Evolutionary conservation across 2,797 vertebrate genomes (phyloP).

Genomic region (Leptoclinus maculatus): DNA sequence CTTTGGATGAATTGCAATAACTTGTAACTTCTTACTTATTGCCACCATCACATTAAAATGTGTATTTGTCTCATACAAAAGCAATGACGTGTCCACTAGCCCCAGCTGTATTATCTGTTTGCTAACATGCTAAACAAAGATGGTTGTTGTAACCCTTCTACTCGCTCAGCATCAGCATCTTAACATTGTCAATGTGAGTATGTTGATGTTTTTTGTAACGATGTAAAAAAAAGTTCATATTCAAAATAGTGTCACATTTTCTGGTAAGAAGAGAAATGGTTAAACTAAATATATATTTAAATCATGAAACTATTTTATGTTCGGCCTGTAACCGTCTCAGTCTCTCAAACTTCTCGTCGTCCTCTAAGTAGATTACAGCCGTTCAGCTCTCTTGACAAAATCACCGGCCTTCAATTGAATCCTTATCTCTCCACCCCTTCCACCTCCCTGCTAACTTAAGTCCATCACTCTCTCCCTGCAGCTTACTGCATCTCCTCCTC

Average conservation of each 20-base stretch:
- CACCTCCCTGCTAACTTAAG: slow-evolving; percentile 15
- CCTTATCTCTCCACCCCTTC: slow-evolving; percentile 61
- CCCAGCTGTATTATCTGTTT: too few relatives aligned
- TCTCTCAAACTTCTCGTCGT: slow-evolving; percentile 14
- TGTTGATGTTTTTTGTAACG: neutral
- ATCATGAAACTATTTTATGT: neutral
- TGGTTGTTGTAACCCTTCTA: neutral
- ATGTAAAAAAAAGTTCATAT: too few relatives aligned
- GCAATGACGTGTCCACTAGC: neutral
- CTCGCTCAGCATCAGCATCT: too few relatives aligned
- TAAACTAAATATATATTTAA: neutral
- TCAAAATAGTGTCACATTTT: too few relatives aligned
- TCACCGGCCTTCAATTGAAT: slow-evolving; percentile 65
- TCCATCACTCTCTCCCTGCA: slow-evolving; percentile 14
- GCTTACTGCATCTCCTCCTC: slow-evolving; percentile 19
- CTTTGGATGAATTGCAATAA: neutral
- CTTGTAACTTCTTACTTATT: neutral
- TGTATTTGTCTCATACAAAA: neutral
- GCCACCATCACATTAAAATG: neutral
- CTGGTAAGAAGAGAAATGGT: neutral
- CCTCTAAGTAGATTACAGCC: slow-evolving; percentile 62
- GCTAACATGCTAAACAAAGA: neutral
- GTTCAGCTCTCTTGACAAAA: slow-evolving; percentile 69
- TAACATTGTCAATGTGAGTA: neutral
- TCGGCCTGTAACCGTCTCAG: neutral